Conservation (phyloP, 2,888 invertebrate species). For the Boloria euphrosyne region DNA sequence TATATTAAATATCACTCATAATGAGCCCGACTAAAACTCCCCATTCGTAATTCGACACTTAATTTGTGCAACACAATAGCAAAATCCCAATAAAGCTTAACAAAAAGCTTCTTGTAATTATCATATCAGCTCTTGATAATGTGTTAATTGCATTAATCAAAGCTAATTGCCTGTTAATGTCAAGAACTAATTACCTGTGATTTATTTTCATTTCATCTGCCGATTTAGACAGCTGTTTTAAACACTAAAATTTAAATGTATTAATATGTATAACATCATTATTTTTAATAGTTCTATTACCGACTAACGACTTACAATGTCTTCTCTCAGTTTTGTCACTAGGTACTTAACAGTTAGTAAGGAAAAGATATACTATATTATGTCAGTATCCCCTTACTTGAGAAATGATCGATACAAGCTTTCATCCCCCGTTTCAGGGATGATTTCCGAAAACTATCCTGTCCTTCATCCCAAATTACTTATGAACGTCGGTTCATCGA, state of each 20-base stretch:
- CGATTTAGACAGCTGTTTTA: background rate
- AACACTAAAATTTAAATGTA: background rate
- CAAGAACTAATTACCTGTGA: conserved; percentile 22
- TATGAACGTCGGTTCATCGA: too few species aligned
- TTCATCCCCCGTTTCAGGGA: too few species aligned
- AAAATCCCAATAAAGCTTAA: conserved; percentile 23
- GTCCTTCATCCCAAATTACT: too few species aligned
- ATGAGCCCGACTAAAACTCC: conserved; percentile 24
- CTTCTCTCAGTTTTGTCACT: too few species aligned
- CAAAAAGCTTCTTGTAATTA: conserved; percentile 22
- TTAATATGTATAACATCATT: background rate
- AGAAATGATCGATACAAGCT: too few species aligned
- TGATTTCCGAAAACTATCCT: too few species aligned
- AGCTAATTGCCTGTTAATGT: conserved; percentile 28
- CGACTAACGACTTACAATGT: too few species aligned
- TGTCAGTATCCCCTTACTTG: too few species aligned
- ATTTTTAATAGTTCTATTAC: too few species aligned
- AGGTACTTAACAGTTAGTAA: too few species aligned
- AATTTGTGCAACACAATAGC: conserved; percentile 33
- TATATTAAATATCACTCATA: conserved; percentile 2
- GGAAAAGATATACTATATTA: too few species aligned
- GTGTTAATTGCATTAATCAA: conserved; percentile 49
- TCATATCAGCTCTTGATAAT: conserved; percentile 35
- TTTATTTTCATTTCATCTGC: conserved; percentile 19
- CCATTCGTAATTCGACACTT: conserved; percentile 27